Evolutionary conservation across 2,113 vertebrate genomes (phyloP), one percentile per base, ranked within the genome.

Genomic region (Sorex fumeus): DNA sequence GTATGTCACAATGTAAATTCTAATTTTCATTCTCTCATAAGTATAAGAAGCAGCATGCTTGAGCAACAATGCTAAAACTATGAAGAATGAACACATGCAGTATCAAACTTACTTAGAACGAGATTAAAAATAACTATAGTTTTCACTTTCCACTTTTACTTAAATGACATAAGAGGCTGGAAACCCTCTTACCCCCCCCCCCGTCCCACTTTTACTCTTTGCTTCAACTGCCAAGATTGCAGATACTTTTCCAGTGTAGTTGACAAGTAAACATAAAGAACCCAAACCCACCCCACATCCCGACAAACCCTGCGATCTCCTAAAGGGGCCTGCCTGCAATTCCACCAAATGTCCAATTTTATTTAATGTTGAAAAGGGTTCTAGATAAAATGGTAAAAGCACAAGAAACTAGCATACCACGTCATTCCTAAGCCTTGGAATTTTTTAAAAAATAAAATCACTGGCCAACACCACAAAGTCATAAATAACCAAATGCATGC

Each of bases 41-140:
- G 21, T 15, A 8, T 62, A 91, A 13, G 13, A 84, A 88, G 62
- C 19, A 87, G 2, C 76, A 60, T 74, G 23, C 23, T 72, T 64
- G 93, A 91, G 86, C 86, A 93, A 36, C 75, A 91, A 93, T 74
- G 7, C 19, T 18, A 95, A 95, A 94, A 70, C 83, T 4, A 6
- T 75, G 91, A 19, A 66, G 66, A 11, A 74, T 6, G 10, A 3
- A 85, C n/a, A 36, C 2, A 76, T 9, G 28, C 1, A 30, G 62
- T 43, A 60, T 64, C 77, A 69, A 16, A 70, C 21, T 79, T 96
- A 72, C 23, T 82, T 74, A 96, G 85, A 77, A 87, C 23, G 40
- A 50, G 91, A 91, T 0, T 19, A 8, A n/a, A 2, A 85, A 97
- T 53, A 57, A 81, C 67, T 0, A 5, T 23, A 21, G 1, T 0